Evolutionary conservation across 2,113 vertebrate species (phyloP).

Genomic region (Chaetodon auriga): DNA sequence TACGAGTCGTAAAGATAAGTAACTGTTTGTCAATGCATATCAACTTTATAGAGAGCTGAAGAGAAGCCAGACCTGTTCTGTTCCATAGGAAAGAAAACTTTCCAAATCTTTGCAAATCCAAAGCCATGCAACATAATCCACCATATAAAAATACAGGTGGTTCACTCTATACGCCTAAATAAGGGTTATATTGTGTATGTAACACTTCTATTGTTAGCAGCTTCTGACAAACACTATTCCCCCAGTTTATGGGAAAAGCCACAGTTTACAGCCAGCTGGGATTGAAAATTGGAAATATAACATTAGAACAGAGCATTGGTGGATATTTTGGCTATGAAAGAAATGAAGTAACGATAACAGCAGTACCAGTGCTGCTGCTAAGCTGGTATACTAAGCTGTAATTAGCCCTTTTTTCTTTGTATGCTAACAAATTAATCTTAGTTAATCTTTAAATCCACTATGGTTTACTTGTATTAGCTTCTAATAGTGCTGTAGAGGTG

Average conservation of each 20-base stretch:
- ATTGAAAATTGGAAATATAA: not conserved
- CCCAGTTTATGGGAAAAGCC: not conserved
- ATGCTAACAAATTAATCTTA: not conserved
- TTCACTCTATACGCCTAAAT: not conserved
- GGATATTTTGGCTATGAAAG: no score
- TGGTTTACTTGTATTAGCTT: not conserved
- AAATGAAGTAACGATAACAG: no score
- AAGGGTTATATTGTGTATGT: not conserved
- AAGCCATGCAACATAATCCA: not conserved
- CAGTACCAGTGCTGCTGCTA: not conserved
- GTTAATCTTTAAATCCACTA: not conserved
- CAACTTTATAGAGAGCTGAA: not conserved
- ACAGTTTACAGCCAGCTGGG: not conserved
- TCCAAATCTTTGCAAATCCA: not conserved
- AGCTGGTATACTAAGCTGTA: not conserved
- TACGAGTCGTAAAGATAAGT: not conserved
- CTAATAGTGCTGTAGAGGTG: not conserved
- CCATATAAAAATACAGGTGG: not conserved
- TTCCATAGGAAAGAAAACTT: not conserved
- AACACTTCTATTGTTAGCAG: not conserved
- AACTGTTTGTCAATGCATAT: not conserved
- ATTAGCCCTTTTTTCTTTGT: not conserved
- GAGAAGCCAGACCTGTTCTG: not conserved
- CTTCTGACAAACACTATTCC: not conserved
- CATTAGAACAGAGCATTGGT: not conserved